Percentiles rank a stretch among this genome's conserved stretches.
Conservation (phyloP, 1,140 invertebrate species). For the Tetramorium alpestre region DNA sequence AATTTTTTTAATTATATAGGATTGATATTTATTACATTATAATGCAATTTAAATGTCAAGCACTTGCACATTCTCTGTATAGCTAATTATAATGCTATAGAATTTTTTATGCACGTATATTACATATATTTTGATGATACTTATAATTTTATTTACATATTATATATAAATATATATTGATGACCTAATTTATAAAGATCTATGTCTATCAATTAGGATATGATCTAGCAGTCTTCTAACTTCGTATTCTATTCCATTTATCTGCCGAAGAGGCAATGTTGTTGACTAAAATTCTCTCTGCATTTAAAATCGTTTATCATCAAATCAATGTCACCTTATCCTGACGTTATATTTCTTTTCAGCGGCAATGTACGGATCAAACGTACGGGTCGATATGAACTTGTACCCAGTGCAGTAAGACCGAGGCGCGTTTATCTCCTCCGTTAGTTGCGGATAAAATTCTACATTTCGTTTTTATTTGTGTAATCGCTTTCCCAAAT, state of each 20-base stretch:
- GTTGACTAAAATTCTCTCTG: background rate
- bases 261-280: background rate
- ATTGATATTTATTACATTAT: background rate
- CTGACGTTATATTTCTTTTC: conserved; percentile 80
- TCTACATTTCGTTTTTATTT: conserved; percentile 75
- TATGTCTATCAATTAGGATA: background rate
- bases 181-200: background rate
- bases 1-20: background rate
- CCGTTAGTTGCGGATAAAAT: conserved; percentile 76
- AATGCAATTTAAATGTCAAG: background rate
- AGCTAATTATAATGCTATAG: background rate
- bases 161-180: background rate
- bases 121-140: conserved; percentile 1
- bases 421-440: conserved; percentile 76
- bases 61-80: background rate
- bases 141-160: conserved; percentile 18
- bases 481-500: conserved; percentile 67
- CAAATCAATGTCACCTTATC: conserved; percentile 27
- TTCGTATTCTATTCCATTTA: background rate
- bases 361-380: conserved; percentile 82
- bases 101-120: background rate
- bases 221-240: background rate
- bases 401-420: conserved; percentile 82
- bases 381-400: conserved; percentile 71
- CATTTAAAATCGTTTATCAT: conserved; percentile 27